Evolutionary conservation across 1,140 invertebrate genomes (phyloP), one percentile per base, ranked within the genome.

Genomic region (Drosophila watanabei): DNA sequence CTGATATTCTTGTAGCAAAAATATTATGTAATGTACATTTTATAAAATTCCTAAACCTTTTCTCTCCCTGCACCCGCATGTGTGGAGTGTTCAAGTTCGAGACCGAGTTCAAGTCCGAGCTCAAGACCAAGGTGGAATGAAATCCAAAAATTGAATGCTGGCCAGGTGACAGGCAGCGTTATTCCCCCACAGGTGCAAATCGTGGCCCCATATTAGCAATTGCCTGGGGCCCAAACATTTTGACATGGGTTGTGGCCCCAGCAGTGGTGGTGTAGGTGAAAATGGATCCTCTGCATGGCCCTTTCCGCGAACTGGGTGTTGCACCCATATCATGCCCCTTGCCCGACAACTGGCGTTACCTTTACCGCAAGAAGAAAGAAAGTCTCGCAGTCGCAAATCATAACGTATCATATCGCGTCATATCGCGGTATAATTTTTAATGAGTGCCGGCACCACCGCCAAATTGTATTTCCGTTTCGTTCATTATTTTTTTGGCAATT

Each of bases 121-220:
- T 18, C 52, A 24, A 37, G 8, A 10, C 33, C 52, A 57, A 57
- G 62, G 52, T 30, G 43, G 57, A 64, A 80, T 63, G 54, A 60
- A 85, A 86, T 62, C 78, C 61, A 57, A 90, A 89, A 89, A 89
- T 89, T 89, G 86, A 90, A 90, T 89, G 81, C 79, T 85, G 85
- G 59, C 51, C 78, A 85, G 85, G 85, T 88, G 84, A 88, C 84
- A 81, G 83, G 78, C 84, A 80, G 79, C 73, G 68, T 52, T 56
- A 46, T 73, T 43, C 87, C 75, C 81, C 85, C 81, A 90, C 84
- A 88, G 84, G 84, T 88, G 84, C 73, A 48, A 58, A 59, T 77
- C 60, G 43, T 39, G 57, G 45, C 76, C 76, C 49, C 57, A 60
- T 60, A 68, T 76, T 88, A 89, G 85, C 84, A 89, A 89, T 88